These are phyloP conservation scores for Spheniscus humboldti DNA, from an alignment of 2,797 vertebrate species.

Conservation along the genomic window DNA sequence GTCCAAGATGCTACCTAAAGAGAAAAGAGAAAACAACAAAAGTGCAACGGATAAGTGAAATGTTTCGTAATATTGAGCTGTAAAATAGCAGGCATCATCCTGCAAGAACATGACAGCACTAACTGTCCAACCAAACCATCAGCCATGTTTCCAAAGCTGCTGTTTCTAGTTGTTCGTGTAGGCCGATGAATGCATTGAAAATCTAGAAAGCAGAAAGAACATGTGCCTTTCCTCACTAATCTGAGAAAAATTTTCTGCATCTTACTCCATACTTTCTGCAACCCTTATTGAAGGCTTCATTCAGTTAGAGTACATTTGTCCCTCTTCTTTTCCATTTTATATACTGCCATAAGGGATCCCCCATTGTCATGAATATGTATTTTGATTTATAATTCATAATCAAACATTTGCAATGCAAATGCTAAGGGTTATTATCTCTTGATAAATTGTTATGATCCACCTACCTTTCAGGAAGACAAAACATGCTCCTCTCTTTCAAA, in stretches of 20 bases:
- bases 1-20: conserved; percentile 95
- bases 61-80: background rate
- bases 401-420: background rate
- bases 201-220: background rate
- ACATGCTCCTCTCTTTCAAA: background rate
- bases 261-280: background rate
- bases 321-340: background rate
- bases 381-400: background rate
- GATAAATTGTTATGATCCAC: background rate
- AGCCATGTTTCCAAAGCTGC: background rate
- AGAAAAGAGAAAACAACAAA: background rate
- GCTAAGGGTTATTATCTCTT: background rate
- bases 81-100: background rate
- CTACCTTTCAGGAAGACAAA: background rate
- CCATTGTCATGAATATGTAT: background rate
- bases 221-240: background rate
- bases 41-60: background rate
- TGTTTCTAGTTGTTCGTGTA: background rate
- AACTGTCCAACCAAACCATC: background rate
- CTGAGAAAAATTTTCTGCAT: background rate
- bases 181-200: background rate
- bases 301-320: background rate
- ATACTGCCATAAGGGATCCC: background rate
- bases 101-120: background rate
- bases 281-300: background rate